phyloP scores from a whole-genome alignment of 1,140 invertebrate species.

The Lethocerus indicus region DNA sequence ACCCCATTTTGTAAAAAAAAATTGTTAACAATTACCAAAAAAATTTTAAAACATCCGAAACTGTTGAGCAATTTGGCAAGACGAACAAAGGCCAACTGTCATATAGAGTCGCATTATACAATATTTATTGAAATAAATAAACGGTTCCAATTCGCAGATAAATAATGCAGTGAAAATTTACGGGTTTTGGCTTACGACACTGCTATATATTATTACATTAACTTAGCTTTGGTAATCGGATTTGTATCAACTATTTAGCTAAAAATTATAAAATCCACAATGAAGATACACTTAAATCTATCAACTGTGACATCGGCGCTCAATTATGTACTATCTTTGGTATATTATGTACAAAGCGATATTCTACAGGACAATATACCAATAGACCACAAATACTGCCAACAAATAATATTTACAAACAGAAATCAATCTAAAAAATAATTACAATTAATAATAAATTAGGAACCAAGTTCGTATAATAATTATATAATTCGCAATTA shows the following conservation, averaged over 20 bases:
- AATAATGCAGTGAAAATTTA: too few relatives aligned
- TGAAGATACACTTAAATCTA: neutral
- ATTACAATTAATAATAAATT: slow-evolving; percentile 14
- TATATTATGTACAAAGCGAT: slow-evolving; percentile 10
- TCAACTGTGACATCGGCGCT: slow-evolving; percentile 1
- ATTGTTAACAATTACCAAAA: neutral
- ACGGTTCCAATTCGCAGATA: neutral
- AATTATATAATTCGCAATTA: slow-evolving; percentile 6
- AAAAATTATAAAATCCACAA: slow-evolving; percentile 4
- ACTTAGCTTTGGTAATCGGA: slow-evolving; percentile 2
- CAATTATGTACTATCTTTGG: slow-evolving; percentile 6
- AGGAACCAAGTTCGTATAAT: slow-evolving; percentile 15
- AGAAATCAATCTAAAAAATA: slow-evolving; percentile 7
- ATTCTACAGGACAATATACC: slow-evolving; percentile 1
- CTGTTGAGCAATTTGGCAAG: too few relatives aligned
- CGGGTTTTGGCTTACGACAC: too few relatives aligned
- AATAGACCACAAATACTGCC: neutral
- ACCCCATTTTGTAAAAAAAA: slow-evolving; percentile 2
- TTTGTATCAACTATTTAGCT: neutral
- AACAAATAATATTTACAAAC: slow-evolving; percentile 2
- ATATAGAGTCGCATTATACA: neutral
- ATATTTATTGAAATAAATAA: neutral
- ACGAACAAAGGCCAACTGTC: too few relatives aligned
- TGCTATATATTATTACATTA: neutral
- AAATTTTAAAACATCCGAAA: too few relatives aligned